These are phyloP conservation scores for Lepidocyrtinus sp. DNA, from an alignment of 2,888 invertebrate genomes.

Conservation along the genomic window DNA sequence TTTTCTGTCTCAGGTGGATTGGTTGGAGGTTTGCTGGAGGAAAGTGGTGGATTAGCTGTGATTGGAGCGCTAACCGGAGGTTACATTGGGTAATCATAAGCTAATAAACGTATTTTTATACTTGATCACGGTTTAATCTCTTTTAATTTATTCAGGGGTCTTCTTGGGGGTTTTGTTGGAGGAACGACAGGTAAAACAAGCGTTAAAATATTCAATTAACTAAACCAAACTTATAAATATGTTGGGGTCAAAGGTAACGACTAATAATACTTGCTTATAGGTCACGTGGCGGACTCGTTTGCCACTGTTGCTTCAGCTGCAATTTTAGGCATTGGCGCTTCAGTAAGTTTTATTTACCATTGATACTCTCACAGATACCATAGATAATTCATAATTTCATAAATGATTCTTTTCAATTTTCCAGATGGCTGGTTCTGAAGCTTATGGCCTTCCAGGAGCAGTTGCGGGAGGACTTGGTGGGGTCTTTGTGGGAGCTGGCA, in stretches of 20 bases:
- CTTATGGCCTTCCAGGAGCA: constrained; percentile 14
- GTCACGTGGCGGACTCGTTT: constrained; percentile 19
- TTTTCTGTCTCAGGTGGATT: constrained; percentile 44
- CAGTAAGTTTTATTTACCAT: constrained; percentile 18
- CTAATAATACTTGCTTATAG: not conserved
- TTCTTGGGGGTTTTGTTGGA: constrained; percentile 40
- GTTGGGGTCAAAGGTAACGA: too few relatives aligned
- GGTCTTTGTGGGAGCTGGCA: constrained; percentile 14
- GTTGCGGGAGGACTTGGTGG: constrained; percentile 30
- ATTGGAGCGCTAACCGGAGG: constrained; percentile 37
- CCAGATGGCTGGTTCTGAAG: constrained; percentile 26
- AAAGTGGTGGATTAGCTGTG: not conserved
- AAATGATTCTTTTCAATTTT: too few relatives aligned
- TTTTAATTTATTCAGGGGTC: constrained; percentile 28
- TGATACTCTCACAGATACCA: too few relatives aligned
- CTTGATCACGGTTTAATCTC: not conserved
- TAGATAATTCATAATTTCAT: too few relatives aligned
- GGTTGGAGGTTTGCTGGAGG: constrained; percentile 38
- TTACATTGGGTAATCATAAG: constrained; percentile 31
- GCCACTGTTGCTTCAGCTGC: constrained; percentile 6
- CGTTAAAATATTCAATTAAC: not conserved
- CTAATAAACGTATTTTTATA: not conserved
- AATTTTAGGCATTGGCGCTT: constrained; percentile 13
- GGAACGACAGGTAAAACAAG: constrained; percentile 1
- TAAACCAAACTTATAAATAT: too few relatives aligned